Percentiles rank a stretch among this genome's conserved stretches.
Conservation (phyloP, 2,797 vertebrate species). For the Martes flavigula region DNA sequence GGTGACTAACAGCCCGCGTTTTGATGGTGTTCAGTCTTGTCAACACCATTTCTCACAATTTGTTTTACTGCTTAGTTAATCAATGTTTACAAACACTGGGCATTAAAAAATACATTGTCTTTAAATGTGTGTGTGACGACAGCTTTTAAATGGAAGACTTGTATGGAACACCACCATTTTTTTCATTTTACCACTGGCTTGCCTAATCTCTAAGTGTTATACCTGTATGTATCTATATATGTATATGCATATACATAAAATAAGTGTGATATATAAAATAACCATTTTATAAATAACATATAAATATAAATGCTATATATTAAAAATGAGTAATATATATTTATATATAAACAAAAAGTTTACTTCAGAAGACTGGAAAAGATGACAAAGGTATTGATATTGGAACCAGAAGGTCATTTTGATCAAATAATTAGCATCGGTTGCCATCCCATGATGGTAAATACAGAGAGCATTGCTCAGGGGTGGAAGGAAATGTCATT, state of each 20-base stretch:
- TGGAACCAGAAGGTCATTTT: background rate
- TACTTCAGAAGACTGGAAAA: background rate
- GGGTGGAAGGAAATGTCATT: background rate
- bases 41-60: background rate
- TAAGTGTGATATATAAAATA: background rate
- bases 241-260: background rate
- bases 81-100: background rate
- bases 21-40: background rate
- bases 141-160: background rate
- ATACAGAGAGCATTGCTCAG: background rate
- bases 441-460: background rate
- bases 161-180: background rate
- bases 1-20: background rate
- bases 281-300: background rate
- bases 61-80: constrained; percentile 24
- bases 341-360: background rate
- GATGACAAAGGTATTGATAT: background rate
- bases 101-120: background rate
- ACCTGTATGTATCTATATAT: background rate
- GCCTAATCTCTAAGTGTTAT: background rate
- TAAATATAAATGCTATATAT: background rate
- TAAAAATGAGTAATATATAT: background rate
- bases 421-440: background rate
- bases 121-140: background rate
- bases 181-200: background rate